Conservation (phyloP, 2,888 invertebrate species). For the Conomelus anceps region DNA sequence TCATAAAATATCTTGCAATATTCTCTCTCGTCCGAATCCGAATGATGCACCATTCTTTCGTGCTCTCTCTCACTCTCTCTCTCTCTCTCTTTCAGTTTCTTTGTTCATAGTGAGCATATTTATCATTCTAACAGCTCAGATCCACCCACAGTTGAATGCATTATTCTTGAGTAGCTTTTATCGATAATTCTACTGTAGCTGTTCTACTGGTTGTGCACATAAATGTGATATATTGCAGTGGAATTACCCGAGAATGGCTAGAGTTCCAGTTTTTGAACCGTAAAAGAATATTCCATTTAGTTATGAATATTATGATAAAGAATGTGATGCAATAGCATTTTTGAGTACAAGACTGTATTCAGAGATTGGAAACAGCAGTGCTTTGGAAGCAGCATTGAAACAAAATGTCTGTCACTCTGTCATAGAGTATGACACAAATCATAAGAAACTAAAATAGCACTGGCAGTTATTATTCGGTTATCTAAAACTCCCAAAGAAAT, state of each 20-base stretch:
- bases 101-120: background rate
- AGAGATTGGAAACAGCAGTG: no score
- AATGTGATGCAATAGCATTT: background rate
- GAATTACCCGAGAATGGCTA: background rate
- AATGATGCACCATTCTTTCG: background rate
- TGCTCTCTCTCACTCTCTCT: background rate
- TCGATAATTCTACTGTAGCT: background rate
- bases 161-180: background rate
- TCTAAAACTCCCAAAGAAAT: no score
- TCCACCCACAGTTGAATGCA: background rate
- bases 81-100: background rate
- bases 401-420: no score
- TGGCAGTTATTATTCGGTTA: no score
- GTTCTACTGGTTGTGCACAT: background rate
- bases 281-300: background rate
- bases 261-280: background rate
- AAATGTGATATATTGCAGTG: background rate
- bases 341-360: no score
- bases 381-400: no score
- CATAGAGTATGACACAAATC: no score
- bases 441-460: no score
- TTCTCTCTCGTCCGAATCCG: background rate
- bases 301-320: background rate
- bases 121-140: background rate
- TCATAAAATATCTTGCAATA: background rate